phyloP scores from a whole-genome alignment of 2,888 invertebrate species.

The Pristionchus mayeri region DNA sequence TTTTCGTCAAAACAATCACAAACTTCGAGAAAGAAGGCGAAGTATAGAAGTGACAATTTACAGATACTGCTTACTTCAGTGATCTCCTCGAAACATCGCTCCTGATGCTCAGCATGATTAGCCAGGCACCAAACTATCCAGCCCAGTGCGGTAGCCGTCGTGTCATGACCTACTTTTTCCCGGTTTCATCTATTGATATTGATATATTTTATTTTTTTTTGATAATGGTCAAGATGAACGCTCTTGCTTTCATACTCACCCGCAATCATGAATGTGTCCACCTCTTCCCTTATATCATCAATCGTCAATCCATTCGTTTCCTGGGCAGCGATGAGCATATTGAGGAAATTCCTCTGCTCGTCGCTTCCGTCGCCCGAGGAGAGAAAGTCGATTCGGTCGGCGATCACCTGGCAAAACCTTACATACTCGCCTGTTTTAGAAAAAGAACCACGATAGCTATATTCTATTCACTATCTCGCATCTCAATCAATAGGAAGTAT shows the following conservation, averaged over 20 bases:
- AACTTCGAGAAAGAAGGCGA: too few relatives aligned
- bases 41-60: too few relatives aligned
- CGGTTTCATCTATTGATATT: too few relatives aligned
- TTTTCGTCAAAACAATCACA: too few relatives aligned
- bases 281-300: slow-evolving; percentile 44
- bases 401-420: slow-evolving; percentile 3
- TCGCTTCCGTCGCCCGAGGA: neutral
- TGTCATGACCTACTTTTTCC: slow-evolving; percentile 48
- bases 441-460: neutral
- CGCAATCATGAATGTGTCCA: slow-evolving; percentile 46
- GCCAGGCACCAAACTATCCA: slow-evolving; percentile 51
- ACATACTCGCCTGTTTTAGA: too few relatives aligned
- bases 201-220: too few relatives aligned
- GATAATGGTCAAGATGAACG: too few relatives aligned
- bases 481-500: neutral
- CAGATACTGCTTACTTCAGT: slow-evolving; percentile 51
- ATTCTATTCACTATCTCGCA: neutral
- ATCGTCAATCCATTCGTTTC: neutral
- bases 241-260: neutral
- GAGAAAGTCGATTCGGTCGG: slow-evolving; percentile 32
- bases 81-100: slow-evolving; percentile 54
- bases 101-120: slow-evolving; percentile 58
- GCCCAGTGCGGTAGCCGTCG: neutral
- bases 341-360: neutral
- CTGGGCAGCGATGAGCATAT: slow-evolving; percentile 43